These are phyloP conservation scores for Oedothorax gibbosus DNA, from an alignment of 1,140 invertebrate species.

Conservation along the genomic window DNA sequence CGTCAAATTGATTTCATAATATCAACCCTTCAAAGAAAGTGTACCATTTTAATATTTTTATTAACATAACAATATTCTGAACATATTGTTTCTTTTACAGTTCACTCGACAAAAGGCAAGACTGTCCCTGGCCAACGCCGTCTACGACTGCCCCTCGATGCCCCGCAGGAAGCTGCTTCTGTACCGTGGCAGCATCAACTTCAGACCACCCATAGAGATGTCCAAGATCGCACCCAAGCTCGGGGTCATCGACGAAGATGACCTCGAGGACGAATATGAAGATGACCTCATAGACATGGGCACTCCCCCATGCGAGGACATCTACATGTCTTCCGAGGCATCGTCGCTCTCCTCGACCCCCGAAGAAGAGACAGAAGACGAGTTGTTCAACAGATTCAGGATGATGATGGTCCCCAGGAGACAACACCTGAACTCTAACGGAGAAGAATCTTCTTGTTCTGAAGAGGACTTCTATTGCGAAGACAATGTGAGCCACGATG, in stretches of 20 bases:
- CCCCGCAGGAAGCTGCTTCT: conserved; percentile 71
- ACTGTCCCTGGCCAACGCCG: conserved; percentile 86
- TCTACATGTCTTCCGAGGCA: conserved; percentile 27
- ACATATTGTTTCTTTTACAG: conserved; percentile 12
- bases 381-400: conserved; percentile 25
- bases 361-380: conserved; percentile 42
- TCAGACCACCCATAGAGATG: conserved; percentile 88
- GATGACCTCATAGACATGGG: conserved; percentile 11
- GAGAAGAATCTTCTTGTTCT: conserved; percentile 27
- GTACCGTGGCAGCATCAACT: conserved; percentile 78
- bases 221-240: conserved; percentile 95
- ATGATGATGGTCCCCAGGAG: neutral
- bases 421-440: conserved; percentile 25
- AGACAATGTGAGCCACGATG: neutral
- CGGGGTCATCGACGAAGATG: conserved; percentile 91
- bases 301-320: conserved; percentile 26
- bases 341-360: conserved; percentile 36
- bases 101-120: conserved; percentile 87
- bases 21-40: neutral
- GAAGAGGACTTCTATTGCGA: conserved; percentile 40
- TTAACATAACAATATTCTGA: neutral
- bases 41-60: neutral
- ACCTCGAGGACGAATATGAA: conserved; percentile 72
- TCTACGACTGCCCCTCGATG: conserved; percentile 79
- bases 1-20: too few relatives aligned